Base-by-base conservation (phyloP, 1,140 invertebrate species). In the Lordiphosa stackelbergi region DNA sequence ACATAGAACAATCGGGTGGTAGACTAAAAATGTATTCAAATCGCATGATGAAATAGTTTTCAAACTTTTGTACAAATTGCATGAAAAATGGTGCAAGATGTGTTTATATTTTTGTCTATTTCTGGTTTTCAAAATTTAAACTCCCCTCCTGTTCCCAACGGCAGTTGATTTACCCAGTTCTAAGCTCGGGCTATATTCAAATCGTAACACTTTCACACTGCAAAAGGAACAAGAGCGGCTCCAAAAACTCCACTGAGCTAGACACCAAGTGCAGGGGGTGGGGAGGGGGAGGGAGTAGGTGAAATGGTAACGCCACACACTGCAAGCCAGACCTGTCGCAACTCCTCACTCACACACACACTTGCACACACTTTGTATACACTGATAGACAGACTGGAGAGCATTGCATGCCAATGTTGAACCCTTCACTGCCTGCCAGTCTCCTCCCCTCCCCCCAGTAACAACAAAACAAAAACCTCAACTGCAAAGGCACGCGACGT, bases 201-300 rank as follows among this genome's bases (percentile, higher is more conserved):
- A 81, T 81, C 75, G 77, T 81, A 81, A 81, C 75, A 81, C 75
- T 81, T 81, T 81, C 72, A 52, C 75, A 77, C 66, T 56, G 56
- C 59, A 75, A 71, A 81, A 79, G 63, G 48, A 81, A 47, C 16
- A 49, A 37, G 34, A 46, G 24, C 11, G 43, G 31, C 22, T 45
- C 41, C n/a, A 3, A 11, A 34, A 46, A 46, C 24, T 46, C 47
- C 55, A 58, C 16, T 52, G 52, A 37, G 49, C 64, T 56, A 68
- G 35, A 53, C 65, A 53, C 38, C 16, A 12, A 16, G 36, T 28
- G 42, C 42, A 28, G 12, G 36, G 9, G 9, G n/a, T n/a, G 42
- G 8, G 40, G 7, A 8, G 38, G 61, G 35, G 10, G 16, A 34
- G 40, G 6, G 31, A 31, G 9, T 28, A 11, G 31, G 13, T 12